Percentiles rank a stretch among this genome's conserved stretches.
Evolutionary conservation across 2,113 vertebrate genomes (phyloP).

Genomic region (Myotis yumanensis): DNA sequence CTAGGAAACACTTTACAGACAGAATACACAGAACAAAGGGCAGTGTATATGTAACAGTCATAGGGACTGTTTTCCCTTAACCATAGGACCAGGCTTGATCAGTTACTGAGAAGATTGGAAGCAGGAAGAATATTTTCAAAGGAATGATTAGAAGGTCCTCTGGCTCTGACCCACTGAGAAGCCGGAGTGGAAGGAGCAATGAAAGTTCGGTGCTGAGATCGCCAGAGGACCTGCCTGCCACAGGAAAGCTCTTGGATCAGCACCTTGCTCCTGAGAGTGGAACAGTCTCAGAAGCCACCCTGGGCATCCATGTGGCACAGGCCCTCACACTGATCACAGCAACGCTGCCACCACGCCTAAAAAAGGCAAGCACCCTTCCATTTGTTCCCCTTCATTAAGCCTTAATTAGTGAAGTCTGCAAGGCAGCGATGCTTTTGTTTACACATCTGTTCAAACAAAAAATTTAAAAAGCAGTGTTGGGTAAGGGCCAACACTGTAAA

Average conservation of each 20-base stretch:
- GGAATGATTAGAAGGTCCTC: neutral
- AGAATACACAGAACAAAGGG: neutral
- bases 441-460: slow-evolving; percentile 81
- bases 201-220: neutral
- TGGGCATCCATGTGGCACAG: neutral
- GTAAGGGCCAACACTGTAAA: slow-evolving; percentile 76
- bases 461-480: slow-evolving; percentile 68
- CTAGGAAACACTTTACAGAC: neutral
- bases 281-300: neutral
- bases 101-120: neutral
- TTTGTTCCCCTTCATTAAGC: slow-evolving; percentile 66
- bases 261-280: neutral
- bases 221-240: neutral
- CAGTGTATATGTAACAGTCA: neutral
- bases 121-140: neutral
- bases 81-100: neutral
- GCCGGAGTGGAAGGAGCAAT: neutral
- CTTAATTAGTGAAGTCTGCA: slow-evolving; percentile 41
- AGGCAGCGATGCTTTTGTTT: slow-evolving; percentile 72
- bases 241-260: neutral
- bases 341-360: slow-evolving; percentile 28
- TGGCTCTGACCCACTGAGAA: neutral
- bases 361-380: slow-evolving; percentile 33
- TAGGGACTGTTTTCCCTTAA: neutral
- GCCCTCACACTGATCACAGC: neutral